Conservation (phyloP, 2,113 vertebrate species). For the Mormoops blainvillei region DNA sequence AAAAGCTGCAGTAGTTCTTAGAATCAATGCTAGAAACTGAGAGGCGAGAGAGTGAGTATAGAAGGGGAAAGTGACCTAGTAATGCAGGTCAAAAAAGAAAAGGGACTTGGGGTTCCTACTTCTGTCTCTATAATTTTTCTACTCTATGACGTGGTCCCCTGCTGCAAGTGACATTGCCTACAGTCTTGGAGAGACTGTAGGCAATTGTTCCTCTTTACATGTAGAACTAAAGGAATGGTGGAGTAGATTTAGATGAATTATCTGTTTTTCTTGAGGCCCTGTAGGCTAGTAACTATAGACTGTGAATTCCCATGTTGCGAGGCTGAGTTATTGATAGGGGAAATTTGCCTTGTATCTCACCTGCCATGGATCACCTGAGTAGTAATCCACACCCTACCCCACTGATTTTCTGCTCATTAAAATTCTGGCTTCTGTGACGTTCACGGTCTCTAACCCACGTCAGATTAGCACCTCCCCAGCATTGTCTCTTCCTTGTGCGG, state of each 20-base stretch:
- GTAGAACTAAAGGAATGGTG: background rate
- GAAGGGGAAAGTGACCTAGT: background rate
- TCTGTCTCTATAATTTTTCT: background rate
- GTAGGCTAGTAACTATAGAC: background rate
- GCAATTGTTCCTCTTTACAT: background rate
- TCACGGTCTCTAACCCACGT: background rate
- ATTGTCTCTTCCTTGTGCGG: background rate
- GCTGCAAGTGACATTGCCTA: background rate
- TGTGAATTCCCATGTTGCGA: background rate
- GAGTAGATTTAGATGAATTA: background rate
- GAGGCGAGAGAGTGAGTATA: background rate
- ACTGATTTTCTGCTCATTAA: constrained; percentile 22
- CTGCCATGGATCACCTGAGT: background rate
- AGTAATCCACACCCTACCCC: too few species aligned
- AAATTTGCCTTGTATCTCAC: background rate
- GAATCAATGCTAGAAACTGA: background rate
- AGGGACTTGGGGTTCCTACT: background rate
- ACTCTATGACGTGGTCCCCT: background rate
- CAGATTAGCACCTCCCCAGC: background rate
- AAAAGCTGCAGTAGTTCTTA: background rate
- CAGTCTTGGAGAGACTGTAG: background rate
- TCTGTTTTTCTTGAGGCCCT: background rate
- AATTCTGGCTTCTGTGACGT: background rate
- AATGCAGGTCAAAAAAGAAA: too few species aligned
- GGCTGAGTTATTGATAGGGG: background rate